phyloP scores from a whole-genome alignment of 1,140 invertebrate species.

The Drosophila sp. region DNA sequence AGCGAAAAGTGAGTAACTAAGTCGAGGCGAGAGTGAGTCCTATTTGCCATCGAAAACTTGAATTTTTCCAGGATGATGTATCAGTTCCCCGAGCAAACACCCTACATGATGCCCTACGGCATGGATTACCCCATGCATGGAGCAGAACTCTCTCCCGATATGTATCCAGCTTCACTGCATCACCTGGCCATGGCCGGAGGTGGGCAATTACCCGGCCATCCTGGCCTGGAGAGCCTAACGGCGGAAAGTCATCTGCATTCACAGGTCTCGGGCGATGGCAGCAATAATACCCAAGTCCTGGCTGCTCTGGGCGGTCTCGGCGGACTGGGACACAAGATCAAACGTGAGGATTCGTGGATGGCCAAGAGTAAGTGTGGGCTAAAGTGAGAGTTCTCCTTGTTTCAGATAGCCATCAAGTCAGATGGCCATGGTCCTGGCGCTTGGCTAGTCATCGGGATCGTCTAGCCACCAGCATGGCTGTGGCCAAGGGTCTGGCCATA shows the following conservation, averaged over 20 bases:
- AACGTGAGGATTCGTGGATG: constrained; percentile 77
- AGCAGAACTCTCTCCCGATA: constrained; percentile 59
- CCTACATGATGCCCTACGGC: constrained; percentile 81
- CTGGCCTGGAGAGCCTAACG: constrained; percentile 65
- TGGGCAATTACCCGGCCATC: constrained; percentile 55
- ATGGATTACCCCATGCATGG: constrained; percentile 77
- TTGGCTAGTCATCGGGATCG: constrained; percentile 1
- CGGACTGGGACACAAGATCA: constrained; percentile 71
- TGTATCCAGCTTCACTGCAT: constrained; percentile 58
- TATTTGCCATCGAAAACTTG: no score
- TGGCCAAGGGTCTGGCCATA: background rate
- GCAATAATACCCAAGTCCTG: constrained; percentile 72
- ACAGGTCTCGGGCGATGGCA: constrained; percentile 65
- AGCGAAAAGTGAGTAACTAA: constrained; percentile 66
- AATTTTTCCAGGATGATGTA: constrained; percentile 67
- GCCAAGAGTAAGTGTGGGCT: constrained; percentile 75
- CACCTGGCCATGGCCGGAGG: constrained; percentile 60
- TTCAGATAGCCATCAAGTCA: constrained; percentile 54
- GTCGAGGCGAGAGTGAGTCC: no score
- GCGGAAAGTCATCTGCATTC: constrained; percentile 77
- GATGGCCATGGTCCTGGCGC: constrained; percentile 26
- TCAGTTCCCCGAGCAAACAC: constrained; percentile 78
- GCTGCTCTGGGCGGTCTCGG: constrained; percentile 69
- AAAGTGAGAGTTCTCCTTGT: constrained; percentile 47
- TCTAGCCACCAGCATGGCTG: background rate